These are phyloP conservation scores for Danaus plexippus DNA, from an alignment of 1,140 invertebrate species.

Conservation along the genomic window DNA sequence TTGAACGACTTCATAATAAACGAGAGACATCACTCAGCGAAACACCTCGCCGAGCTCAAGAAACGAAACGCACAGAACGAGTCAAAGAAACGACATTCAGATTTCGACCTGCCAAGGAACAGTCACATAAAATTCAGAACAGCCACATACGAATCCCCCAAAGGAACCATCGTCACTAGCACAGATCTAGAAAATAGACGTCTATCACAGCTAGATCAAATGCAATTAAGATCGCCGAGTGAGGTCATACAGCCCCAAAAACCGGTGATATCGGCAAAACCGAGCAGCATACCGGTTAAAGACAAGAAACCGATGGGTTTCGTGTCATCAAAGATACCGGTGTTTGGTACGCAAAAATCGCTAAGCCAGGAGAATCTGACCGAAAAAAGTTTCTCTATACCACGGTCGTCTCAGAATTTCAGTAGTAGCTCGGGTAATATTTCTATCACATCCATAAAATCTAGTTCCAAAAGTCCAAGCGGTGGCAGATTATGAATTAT, in stretches of 20 bases:
- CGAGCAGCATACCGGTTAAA: slow-evolving; percentile 68
- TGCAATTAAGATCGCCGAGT: slow-evolving; percentile 38
- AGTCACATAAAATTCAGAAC: slow-evolving; percentile 74
- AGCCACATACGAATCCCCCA: slow-evolving; percentile 72
- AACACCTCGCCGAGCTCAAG: slow-evolving; percentile 49
- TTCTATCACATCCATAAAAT: slow-evolving; percentile 69
- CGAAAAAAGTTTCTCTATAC: slow-evolving; percentile 56
- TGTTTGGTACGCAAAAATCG: slow-evolving; percentile 63
- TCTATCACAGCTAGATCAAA: slow-evolving; percentile 65
- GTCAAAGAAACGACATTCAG: slow-evolving; percentile 68
- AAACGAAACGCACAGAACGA: slow-evolving; percentile 57
- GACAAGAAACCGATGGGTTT: slow-evolving; percentile 43
- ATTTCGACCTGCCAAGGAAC: slow-evolving; percentile 67
- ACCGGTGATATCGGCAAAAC: slow-evolving; percentile 58
- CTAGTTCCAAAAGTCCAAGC: slow-evolving; percentile 66
- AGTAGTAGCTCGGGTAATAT: slow-evolving; percentile 64
- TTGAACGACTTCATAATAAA: slow-evolving; percentile 66
- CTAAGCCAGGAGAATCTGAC: slow-evolving; percentile 67
- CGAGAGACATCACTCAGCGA: slow-evolving; percentile 60
- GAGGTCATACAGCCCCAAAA: slow-evolving; percentile 39
- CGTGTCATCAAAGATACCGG: slow-evolving; percentile 69
- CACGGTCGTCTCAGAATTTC: slow-evolving; percentile 49
- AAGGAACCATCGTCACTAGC: slow-evolving; percentile 60
- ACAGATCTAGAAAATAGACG: slow-evolving; percentile 64
- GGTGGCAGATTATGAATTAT: slow-evolving; percentile 45